Percentiles rank a stretch among this genome's conserved stretches.
Conservation (phyloP, 2,797 vertebrate species). For the Arrhamphus sclerolepis region DNA sequence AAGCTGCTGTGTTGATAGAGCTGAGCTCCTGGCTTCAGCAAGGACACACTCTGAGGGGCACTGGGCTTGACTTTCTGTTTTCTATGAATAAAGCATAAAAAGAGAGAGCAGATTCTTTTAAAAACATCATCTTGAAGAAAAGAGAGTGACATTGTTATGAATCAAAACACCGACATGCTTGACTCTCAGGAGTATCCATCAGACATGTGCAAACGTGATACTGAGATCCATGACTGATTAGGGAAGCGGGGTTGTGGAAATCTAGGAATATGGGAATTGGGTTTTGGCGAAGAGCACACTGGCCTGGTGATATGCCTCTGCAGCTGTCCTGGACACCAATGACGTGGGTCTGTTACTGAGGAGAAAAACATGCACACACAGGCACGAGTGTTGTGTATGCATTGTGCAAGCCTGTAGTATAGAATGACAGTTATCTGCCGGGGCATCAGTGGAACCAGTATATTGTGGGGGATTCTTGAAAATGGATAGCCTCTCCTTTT, state of each 20-base stretch:
- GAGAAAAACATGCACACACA: constrained; percentile 44
- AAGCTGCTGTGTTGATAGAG: constrained; percentile 22
- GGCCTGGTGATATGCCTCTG: constrained; percentile 50
- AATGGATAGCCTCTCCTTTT: constrained; percentile 22
- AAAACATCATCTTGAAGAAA: constrained; percentile 49
- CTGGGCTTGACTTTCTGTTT: constrained; percentile 22
- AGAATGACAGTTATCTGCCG: constrained; percentile 9
- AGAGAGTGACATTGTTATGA: constrained; percentile 39
- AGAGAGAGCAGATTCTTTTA: constrained; percentile 31
- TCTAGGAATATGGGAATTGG: constrained; percentile 75
- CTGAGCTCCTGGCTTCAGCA: constrained; percentile 33
- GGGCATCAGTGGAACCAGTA: not conserved
- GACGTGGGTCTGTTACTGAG: constrained; percentile 57
- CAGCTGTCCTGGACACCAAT: constrained; percentile 67
- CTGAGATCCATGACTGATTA: constrained; percentile 67
- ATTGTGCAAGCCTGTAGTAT: not conserved
- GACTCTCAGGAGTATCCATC: constrained; percentile 49
- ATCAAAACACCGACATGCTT: constrained; percentile 50
- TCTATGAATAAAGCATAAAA: constrained; percentile 50
- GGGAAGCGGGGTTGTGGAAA: constrained; percentile 68
- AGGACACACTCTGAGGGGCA: constrained; percentile 15
- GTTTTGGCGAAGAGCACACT: constrained; percentile 58
- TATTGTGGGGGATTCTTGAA: constrained; percentile 1
- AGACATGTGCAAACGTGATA: constrained; percentile 66
- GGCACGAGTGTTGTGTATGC: constrained; percentile 10